A percentile compares a stretch with the other conserved stretches of the same genome.
Conservation (phyloP, 35 echinoderm and acorn worm genomes). For the Patiria miniata region DNA sequence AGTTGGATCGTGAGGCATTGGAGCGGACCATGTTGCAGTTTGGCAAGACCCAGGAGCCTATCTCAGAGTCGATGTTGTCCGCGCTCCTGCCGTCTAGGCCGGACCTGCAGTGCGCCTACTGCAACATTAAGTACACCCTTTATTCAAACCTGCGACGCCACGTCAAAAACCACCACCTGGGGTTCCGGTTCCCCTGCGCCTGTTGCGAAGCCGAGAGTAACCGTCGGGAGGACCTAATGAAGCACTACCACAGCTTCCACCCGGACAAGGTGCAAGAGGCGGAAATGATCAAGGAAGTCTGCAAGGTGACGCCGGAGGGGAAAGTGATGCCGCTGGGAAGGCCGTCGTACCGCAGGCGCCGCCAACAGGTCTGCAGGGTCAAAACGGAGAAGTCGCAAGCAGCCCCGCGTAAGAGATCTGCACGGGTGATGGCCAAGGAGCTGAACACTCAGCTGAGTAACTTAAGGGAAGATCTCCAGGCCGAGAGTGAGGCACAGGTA, state of each 20-base stretch:
- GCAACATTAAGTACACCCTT: neutral
- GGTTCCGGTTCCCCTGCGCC: neutral
- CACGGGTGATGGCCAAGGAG: neutral
- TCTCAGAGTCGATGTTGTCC: too few relatives aligned
- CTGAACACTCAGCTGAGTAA: neutral
- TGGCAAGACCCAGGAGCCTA: too few relatives aligned
- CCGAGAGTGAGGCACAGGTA: neutral
- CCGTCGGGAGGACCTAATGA: neutral
- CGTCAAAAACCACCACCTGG: neutral
- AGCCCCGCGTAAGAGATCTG: neutral
- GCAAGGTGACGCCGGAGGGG: neutral
- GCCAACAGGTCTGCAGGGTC: too few relatives aligned
- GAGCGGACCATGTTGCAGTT: too few relatives aligned
- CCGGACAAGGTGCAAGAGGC: neutral
- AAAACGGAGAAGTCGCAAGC: neutral
- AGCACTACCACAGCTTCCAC: neutral
- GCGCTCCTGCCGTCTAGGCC: too few relatives aligned
- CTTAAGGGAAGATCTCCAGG: neutral
- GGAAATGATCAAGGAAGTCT: neutral
- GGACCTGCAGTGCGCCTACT: neutral
- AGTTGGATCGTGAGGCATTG: too few relatives aligned
- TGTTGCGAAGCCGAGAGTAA: neutral
- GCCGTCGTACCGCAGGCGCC: too few relatives aligned
- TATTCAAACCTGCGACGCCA: neutral
- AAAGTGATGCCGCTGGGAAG: neutral